Base-by-base conservation (phyloP, 2,113 vertebrate genomes). In the Morone chrysops region DNA sequence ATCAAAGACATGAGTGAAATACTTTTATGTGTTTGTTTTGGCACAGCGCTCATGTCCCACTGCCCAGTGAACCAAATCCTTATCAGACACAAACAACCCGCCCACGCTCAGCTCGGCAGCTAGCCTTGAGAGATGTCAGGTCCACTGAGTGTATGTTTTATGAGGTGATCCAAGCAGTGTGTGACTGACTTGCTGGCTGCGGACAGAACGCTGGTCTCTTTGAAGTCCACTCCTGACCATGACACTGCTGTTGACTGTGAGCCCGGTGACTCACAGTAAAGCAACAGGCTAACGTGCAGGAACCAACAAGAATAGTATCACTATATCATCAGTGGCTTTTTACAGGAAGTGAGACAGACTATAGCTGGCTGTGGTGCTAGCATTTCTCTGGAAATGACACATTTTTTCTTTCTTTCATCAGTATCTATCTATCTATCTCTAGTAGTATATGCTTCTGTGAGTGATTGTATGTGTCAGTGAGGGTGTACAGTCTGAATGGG, bases 11-110 rank as follows among this genome's bases (percentile, higher is more conserved):
- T 60, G 82, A 89, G 87, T 88, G 84, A 91, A 92, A 87, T 79
- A 75, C 82, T 93, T 89, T 85, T 81, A 77, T 90, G 86, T 92
- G 89, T 92, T 92, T 93, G 82, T 66, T 87, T 92, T 93, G 90
- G 93, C 90, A 81, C 74, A 1, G 65, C 1, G 40, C 87, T 89
- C 50, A 9, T n/a, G 63, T 81, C 68, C 77, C 78, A 75, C 76
- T 90, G 89, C 87, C 87, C 84, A 81, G 78, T 85, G 89, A 92
- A 87, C 90, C 85, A 74, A 87, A 81, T 70, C 88, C 89, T 93
- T 92, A 93, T 93, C 93, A 83, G 90, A 83, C 81, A 73, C 92
- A 91, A 93, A 93, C 92, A 93, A 86, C 18, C 81, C 82, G 75
- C 93, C 93, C 82, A 90, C 86, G 68, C 91, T 78, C 63, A 5